Percentiles rank a stretch among this genome's conserved stretches.
Conservation (phyloP, 2,113 vertebrate species). For the Eulacestoma nigropectus region DNA sequence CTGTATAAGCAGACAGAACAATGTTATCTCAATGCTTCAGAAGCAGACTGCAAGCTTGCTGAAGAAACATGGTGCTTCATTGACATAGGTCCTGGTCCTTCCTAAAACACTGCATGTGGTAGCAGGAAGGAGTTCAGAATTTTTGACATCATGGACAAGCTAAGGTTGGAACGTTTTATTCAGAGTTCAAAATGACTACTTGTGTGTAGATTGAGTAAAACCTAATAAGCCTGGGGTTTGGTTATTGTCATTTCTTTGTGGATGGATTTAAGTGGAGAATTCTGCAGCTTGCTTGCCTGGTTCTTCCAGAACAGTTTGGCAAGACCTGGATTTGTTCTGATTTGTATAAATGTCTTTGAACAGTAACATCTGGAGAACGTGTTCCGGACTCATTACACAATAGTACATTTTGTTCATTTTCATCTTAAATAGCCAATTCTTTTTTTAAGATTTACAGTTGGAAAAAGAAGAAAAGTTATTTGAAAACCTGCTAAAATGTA, state of each 20-base stretch:
- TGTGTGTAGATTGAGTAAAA: background rate
- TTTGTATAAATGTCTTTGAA: conserved; percentile 49
- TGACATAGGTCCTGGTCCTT: background rate
- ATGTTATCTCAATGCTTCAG: background rate
- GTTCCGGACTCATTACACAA: conserved; percentile 37
- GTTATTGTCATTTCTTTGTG: background rate
- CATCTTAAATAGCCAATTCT: conserved; percentile 12
- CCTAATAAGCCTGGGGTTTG: background rate
- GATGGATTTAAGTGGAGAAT: background rate
- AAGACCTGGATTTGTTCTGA: conserved; percentile 12
- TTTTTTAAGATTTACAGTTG: background rate
- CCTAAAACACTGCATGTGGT: too few relatives aligned
- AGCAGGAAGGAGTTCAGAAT: background rate
- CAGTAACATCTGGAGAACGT: conserved; percentile 43
- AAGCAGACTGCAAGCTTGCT: background rate
- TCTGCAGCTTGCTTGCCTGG: background rate
- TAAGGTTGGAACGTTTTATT: background rate
- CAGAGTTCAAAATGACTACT: background rate
- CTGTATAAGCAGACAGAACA: background rate
- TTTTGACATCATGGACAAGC: background rate
- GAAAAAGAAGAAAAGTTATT: background rate
- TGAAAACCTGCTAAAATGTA: background rate
- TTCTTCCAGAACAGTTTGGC: conserved; percentile 37
- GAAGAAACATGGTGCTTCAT: background rate
- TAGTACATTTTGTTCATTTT: conserved; percentile 56